Conservation (phyloP, 2,797 vertebrate genomes). For the Tauraco hartlaubi region DNA sequence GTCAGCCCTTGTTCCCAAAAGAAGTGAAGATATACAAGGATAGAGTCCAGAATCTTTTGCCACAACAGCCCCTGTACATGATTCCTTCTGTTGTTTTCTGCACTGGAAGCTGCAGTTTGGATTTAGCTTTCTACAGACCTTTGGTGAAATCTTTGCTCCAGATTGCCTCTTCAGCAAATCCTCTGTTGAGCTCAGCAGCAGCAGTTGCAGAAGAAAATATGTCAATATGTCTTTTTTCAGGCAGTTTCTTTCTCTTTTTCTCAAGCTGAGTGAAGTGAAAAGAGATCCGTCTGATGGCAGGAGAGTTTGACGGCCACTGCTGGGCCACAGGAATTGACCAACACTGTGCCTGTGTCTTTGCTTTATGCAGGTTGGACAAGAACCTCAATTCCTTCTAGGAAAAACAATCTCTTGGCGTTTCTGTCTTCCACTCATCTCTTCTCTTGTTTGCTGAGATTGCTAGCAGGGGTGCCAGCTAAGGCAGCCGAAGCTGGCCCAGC, state of each 20-base stretch:
- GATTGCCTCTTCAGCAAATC: neutral
- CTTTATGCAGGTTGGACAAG: neutral
- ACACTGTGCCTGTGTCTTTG: neutral
- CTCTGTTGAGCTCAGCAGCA: neutral
- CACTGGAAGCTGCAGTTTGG: neutral
- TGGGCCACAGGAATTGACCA: neutral
- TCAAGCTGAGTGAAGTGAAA: neutral
- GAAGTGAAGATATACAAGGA: neutral
- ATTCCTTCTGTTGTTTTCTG: neutral
- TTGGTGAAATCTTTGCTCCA: neutral
- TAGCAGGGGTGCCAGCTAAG: neutral
- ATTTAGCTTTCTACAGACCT: neutral
- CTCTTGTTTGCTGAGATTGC: neutral
- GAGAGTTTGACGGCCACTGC: neutral
- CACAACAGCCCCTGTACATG: neutral
- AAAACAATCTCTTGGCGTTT: neutral
- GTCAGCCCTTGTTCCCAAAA: neutral
- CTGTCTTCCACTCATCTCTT: neutral
- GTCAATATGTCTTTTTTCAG: neutral
- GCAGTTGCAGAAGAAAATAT: neutral
- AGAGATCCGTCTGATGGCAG: neutral
- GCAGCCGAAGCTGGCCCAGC: neutral
- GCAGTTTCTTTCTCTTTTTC: neutral
- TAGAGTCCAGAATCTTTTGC: neutral
- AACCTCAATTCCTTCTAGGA: neutral